Conservation (phyloP, 2,888 invertebrate genomes). For the Nephrotoma guestfalica region DNA sequence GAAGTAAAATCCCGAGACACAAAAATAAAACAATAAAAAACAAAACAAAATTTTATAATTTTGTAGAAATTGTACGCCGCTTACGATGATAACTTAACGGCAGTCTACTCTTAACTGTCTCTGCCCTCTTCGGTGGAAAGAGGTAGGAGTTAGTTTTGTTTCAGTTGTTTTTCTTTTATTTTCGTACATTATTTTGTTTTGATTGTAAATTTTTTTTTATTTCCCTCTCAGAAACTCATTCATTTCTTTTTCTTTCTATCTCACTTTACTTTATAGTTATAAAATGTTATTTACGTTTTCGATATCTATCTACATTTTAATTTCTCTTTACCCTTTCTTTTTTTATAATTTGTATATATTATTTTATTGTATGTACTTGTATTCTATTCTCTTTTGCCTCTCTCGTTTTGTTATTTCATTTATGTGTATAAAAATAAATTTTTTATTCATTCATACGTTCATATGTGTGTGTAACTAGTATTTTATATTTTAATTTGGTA, state of each 20-base stretch:
- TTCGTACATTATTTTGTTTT: not conserved
- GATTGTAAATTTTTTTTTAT: not conserved
- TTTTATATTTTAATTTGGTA: not conserved
- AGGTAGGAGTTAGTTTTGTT: constrained; percentile 2
- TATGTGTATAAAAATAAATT: not conserved
- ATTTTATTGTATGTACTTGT: not conserved
- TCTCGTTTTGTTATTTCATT: not conserved
- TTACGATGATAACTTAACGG: not conserved
- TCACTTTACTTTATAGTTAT: not conserved
- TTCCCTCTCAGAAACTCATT: not conserved
- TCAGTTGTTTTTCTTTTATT: not conserved
- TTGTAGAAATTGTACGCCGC: not conserved
- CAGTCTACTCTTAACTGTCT: constrained; percentile 1
- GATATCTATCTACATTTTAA: not conserved
- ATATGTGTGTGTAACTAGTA: not conserved
- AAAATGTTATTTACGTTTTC: not conserved
- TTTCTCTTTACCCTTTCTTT: not conserved
- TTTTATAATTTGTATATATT: not conserved
- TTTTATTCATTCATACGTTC: not conserved
- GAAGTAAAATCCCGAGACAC: too few species aligned
- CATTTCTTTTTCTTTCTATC: not conserved
- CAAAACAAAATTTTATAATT: not conserved
- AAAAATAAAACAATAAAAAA: not conserved
- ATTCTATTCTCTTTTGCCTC: not conserved
- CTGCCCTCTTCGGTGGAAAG: constrained; percentile 2